Conservation (phyloP, 1,140 invertebrate genomes). For the Drosophila sp. region DNA sequence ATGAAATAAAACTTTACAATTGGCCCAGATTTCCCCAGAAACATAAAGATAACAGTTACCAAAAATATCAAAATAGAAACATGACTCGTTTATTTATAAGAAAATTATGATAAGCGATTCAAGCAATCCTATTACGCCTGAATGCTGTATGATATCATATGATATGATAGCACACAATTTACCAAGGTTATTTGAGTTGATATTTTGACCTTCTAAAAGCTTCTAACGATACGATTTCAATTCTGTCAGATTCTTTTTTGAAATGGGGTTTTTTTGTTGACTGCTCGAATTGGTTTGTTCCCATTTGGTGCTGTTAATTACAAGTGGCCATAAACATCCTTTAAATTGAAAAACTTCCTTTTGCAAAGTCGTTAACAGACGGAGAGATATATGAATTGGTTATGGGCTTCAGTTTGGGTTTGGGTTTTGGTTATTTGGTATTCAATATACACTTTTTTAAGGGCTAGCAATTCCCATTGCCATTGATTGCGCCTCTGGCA, state of each 20-base stretch:
- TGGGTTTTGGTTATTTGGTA: background rate
- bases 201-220: background rate
- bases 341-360: slow-evolving; percentile 19
- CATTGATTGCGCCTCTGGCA: slow-evolving; percentile 6
- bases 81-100: slow-evolving; percentile 14
- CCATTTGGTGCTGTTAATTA: slow-evolving; percentile 11
- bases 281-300: background rate
- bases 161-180: slow-evolving; percentile 5
- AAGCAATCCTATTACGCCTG: background rate
- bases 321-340: slow-evolving; percentile 12
- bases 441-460: slow-evolving; percentile 19
- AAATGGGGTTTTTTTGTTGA: background rate
- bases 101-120: slow-evolving; percentile 14
- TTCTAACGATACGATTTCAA: background rate
- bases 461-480: slow-evolving; percentile 12
- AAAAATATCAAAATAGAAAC: slow-evolving; percentile 16
- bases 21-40: background rate
- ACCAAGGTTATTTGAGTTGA: too few relatives aligned
- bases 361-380: slow-evolving; percentile 24
- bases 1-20: too few relatives aligned
- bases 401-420: too few relatives aligned
- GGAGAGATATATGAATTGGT: slow-evolving; percentile 23
- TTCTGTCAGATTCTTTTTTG: too few relatives aligned
- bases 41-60: slow-evolving; percentile 14
- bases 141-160: slow-evolving; percentile 10